A percentile compares a stretch with the other conserved stretches of the same genome.
Evolutionary conservation across 2,113 vertebrate genomes (phyloP).

Genomic region (Nerophis lumbriciformis): DNA sequence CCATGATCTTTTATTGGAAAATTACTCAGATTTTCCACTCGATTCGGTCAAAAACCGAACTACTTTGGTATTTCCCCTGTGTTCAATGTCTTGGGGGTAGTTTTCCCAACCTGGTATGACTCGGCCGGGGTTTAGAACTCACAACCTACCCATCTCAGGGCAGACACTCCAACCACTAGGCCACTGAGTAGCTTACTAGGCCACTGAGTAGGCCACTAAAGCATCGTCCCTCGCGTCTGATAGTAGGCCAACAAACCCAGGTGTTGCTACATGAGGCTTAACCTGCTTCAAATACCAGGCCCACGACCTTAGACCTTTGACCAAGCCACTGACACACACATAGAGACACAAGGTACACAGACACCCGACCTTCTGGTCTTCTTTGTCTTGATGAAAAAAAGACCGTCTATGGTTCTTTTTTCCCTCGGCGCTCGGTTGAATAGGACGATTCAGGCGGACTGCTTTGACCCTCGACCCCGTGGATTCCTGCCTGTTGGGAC

Average conservation of each 20-base stretch:
- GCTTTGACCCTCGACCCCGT: conserved; percentile 39
- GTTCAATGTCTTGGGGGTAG: no score
- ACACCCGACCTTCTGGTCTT: conserved; percentile 28
- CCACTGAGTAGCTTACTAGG: no score
- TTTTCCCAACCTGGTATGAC: background rate
- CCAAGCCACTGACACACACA: conserved; percentile 17
- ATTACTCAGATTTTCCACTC: no score
- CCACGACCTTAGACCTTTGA: conserved; percentile 31
- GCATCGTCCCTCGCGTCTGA: conserved; percentile 3
- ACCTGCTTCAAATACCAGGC: conserved; percentile 29
- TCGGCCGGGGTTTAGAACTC: no score
- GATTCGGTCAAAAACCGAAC: no score
- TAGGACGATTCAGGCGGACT: conserved; percentile 7
- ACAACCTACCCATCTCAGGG: no score
- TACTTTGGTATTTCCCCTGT: no score
- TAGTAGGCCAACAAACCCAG: conserved; percentile 19
- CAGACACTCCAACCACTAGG: no score
- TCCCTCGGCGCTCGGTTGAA: conserved; percentile 14
- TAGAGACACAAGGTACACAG: background rate
- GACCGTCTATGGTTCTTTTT: conserved; percentile 20
- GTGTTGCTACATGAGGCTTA: conserved; percentile 14
- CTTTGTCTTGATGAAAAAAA: conserved; percentile 30
- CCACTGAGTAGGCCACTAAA: no score
- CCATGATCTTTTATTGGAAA: no score
- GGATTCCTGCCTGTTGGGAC: conserved; percentile 27